Evolutionary conservation across 2,888 invertebrate species (phyloP), one percentile per base, ranked within the genome.

Genomic region (Sesia bembeciformis): DNA sequence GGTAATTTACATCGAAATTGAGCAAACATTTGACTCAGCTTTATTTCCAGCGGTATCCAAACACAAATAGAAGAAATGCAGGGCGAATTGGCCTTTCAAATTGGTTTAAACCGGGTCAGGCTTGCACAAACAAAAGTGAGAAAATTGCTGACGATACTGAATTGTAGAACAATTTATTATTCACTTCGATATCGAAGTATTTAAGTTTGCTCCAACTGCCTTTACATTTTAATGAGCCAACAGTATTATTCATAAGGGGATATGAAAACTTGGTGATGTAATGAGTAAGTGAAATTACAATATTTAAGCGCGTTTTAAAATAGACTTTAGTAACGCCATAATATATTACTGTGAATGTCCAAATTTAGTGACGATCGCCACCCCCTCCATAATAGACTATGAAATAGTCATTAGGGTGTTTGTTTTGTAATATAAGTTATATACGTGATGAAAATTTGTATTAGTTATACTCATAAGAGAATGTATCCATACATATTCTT

Each of bases 41-140:
- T 76, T 79, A 78, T 77, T 78, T 77, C 70, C 73, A 70, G 70
- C 70, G 70, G 67, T 79, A 73, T 67, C 67, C 78, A 79, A 82
- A 82, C 74, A 79, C 76, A 81, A 81, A 83, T 76, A 76, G 73
- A 78, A 82, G 81, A 74, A 81, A 75, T 81, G 78, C 81, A 80
- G 78, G 76, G 82, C 68, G 75, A 76, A 84, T 83, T 82, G 81
- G 76, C 78, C 73, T 82, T 83, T 81, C 76, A 78, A 82, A 83
- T 83, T 79, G 79, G 68, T 76, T 79, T 74, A 81, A 85, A 84
- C 83, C 81, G 81, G 85, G 81, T 84, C 84, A 76, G 74, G 72
- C 74, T 77, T 78, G 73, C 72, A 77, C 81, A 85, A 85, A 84
- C 80, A 84, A 77, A 76, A 76, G 67, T 74, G 70, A 68, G 66